Conservation (phyloP, 2,888 invertebrate genomes). For the Laspeyria flexula region DNA sequence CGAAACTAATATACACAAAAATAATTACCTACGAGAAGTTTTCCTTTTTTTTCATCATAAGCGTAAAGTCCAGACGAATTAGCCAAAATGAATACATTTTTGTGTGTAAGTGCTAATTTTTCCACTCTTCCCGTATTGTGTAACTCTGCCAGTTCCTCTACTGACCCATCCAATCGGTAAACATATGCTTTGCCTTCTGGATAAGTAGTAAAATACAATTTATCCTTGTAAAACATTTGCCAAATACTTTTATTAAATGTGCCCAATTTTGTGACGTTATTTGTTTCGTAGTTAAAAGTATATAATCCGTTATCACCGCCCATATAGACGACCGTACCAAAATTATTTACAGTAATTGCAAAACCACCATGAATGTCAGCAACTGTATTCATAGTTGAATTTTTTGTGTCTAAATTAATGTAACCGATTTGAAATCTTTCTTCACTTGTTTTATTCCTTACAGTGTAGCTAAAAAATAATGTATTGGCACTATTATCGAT, state of each 20-base stretch:
- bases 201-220: slow-evolving; percentile 65
- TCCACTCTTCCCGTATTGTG: slow-evolving; percentile 34
- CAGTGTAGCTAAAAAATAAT: slow-evolving; percentile 64
- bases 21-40: slow-evolving; percentile 4
- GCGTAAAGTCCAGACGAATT: slow-evolving; percentile 56
- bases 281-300: slow-evolving; percentile 53
- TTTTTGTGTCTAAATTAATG: slow-evolving; percentile 60
- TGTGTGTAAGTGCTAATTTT: slow-evolving; percentile 47
- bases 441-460: not conserved
- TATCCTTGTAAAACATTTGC: slow-evolving; percentile 67
- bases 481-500: slow-evolving; percentile 65
- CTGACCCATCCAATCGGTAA: slow-evolving; percentile 34
- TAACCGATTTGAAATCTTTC: slow-evolving; percentile 54
- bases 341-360: slow-evolving; percentile 63
- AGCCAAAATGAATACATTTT: slow-evolving; percentile 42
- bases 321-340: slow-evolving; percentile 59
- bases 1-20: too few relatives aligned
- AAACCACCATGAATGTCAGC: slow-evolving; percentile 59
- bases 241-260: slow-evolving; percentile 56
- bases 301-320: slow-evolving; percentile 67
- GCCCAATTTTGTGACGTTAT: slow-evolving; percentile 45
- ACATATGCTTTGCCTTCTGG: slow-evolving; percentile 49
- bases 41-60: slow-evolving; percentile 24
- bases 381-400: slow-evolving; percentile 51
- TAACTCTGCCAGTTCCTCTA: slow-evolving; percentile 40